These are phyloP conservation scores for Lanius ludovicianus DNA, from an alignment of 2,113 vertebrate genomes.

Conservation along the genomic window DNA sequence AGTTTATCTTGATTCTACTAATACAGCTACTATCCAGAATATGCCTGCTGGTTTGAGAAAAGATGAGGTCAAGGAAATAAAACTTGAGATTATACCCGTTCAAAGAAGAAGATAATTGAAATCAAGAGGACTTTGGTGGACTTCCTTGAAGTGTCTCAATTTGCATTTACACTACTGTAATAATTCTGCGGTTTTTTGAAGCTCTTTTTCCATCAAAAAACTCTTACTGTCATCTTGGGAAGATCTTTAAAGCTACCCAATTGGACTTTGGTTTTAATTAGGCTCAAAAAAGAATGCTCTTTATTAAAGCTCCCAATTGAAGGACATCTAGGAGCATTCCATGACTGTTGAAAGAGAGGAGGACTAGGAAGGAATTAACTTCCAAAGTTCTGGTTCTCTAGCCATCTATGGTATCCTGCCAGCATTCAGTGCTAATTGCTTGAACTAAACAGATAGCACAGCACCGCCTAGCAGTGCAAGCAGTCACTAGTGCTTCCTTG, in stretches of 20 bases:
- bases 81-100: background rate
- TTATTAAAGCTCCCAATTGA: constrained; percentile 29
- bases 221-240: background rate
- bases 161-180: background rate
- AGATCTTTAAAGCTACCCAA: background rate
- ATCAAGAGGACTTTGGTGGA: background rate
- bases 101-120: constrained; percentile 5
- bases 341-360: background rate
- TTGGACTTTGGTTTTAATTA: constrained; percentile 18
- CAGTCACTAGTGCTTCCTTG: background rate
- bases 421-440: background rate
- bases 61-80: background rate
- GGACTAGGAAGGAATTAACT: constrained; percentile 29
- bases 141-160: background rate
- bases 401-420: background rate
- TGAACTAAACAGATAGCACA: background rate
- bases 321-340: background rate
- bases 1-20: background rate
- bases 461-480: background rate
- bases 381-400: background rate
- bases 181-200: background rate
- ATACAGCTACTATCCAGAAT: background rate
- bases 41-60: background rate
- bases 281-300: background rate
- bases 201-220: background rate